Evolutionary conservation across 2,888 invertebrate genomes (phyloP).

Genomic region (Luperina testacea): DNA sequence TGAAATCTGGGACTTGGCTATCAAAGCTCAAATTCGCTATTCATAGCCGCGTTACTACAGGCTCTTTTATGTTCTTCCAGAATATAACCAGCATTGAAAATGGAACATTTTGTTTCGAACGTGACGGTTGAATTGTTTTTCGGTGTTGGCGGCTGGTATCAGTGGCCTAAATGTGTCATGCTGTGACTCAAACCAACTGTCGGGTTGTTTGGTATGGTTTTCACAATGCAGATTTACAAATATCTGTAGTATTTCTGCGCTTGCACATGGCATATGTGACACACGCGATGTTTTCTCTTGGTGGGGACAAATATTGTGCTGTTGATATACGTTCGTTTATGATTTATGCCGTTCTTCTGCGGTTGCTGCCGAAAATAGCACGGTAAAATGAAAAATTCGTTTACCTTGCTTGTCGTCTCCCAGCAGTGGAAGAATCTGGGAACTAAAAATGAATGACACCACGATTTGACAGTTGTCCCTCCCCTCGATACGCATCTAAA

Average conservation of each 20-base stretch:
- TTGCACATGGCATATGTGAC: conserved; percentile 47
- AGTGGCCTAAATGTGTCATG: conserved; percentile 85
- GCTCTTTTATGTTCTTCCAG: accelerated
- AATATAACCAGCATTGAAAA: conserved; percentile 29
- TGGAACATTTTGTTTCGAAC: not conserved
- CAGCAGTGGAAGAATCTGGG: no score
- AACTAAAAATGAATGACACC: no score
- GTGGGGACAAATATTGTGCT: conserved; percentile 22
- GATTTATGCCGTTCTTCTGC: conserved; percentile 11
- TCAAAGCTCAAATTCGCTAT: conserved; percentile 20
- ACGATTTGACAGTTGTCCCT: no score
- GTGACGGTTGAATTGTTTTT: conserved; percentile 49
- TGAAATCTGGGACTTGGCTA: conserved; percentile 39
- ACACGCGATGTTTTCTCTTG: conserved; percentile 55
- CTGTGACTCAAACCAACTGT: conserved; percentile 75
- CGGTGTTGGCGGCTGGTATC: conserved; percentile 68
- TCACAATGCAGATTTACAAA: conserved; percentile 64
- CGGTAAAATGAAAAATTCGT: no score
- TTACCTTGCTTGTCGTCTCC: not conserved
- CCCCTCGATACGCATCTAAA: no score
- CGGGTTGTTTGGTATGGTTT: conserved; percentile 73
- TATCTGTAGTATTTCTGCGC: conserved; percentile 55
- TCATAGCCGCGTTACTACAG: conserved; percentile 32
- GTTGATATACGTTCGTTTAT: not conserved
- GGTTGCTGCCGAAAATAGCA: not conserved